Evolutionary conservation across 2,113 vertebrate genomes (phyloP).

Genomic region (Gymnobelideus leadbeateri): DNA sequence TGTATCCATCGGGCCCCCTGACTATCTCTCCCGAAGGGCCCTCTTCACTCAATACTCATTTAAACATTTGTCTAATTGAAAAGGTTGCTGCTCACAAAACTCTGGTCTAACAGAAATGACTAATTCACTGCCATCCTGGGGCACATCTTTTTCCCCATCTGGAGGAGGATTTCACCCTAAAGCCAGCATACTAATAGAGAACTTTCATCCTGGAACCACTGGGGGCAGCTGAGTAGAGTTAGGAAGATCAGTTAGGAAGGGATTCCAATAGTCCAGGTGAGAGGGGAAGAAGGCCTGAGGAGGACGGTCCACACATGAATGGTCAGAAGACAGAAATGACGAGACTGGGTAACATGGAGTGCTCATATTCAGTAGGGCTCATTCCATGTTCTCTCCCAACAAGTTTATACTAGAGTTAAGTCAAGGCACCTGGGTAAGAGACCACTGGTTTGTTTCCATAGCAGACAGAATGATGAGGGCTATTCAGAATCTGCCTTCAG

Average conservation of each 20-base stretch:
- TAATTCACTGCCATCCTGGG: too few relatives aligned
- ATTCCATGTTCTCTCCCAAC: not conserved
- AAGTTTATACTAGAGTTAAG: not conserved
- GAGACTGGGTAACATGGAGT: not conserved
- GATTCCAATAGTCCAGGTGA: not conserved
- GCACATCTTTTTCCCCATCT: too few relatives aligned
- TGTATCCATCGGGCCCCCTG: too few relatives aligned
- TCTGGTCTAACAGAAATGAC: not conserved
- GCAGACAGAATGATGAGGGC: not conserved
- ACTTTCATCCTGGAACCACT: too few relatives aligned
- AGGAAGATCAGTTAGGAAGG: not conserved
- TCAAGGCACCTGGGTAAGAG: not conserved
- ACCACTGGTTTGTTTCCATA: not conserved
- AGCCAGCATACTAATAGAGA: too few relatives aligned
- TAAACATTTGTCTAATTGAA: not conserved
- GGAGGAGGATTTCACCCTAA: too few relatives aligned
- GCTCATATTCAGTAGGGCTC: accelerated
- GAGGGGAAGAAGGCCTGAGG: not conserved
- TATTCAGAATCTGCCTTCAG: not conserved
- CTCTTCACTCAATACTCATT: not conserved
- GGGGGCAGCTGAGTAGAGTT: not conserved
- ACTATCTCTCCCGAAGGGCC: too few relatives aligned
- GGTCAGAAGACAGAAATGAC: not conserved
- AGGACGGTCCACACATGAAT: too few relatives aligned
- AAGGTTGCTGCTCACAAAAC: not conserved